Conservation (phyloP, 2,888 invertebrate genomes). For the Seira ritae region DNA sequence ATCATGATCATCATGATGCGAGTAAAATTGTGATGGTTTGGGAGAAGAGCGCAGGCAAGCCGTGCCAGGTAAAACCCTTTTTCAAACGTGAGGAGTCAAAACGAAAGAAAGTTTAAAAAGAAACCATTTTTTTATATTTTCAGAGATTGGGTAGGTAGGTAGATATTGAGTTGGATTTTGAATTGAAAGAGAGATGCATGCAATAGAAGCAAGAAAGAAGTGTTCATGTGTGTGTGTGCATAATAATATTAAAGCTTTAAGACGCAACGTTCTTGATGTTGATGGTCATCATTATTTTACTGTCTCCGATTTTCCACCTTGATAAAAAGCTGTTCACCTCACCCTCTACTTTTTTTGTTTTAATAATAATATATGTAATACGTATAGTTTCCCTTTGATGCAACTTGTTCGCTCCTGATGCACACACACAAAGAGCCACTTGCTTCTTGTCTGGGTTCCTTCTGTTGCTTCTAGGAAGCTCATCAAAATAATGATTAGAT, state of each 20-base stretch:
- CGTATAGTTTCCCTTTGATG: too few relatives aligned
- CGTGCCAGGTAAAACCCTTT: not conserved
- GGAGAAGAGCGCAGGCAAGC: not conserved
- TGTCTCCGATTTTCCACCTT: constrained; percentile 37
- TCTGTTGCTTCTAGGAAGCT: not conserved
- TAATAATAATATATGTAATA: too few relatives aligned
- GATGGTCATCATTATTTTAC: constrained; percentile 55
- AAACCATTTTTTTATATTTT: constrained; percentile 40
- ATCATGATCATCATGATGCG: constrained; percentile 1
- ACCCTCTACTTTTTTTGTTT: constrained; percentile 40
- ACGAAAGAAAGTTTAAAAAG: constrained; percentile 53
- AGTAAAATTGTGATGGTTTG: constrained; percentile 27
- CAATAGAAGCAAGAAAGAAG: not conserved
- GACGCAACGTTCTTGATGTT: not conserved
- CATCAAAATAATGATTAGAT: too few relatives aligned
- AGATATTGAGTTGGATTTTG: too few relatives aligned
- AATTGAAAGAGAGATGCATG: too few relatives aligned
- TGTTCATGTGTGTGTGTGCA: not conserved
- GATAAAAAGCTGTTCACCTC: constrained; percentile 50
- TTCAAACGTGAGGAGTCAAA: constrained; percentile 39
- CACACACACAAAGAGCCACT: not conserved
- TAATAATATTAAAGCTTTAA: not conserved
- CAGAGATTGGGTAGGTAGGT: not conserved
- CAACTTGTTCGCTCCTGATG: not conserved
- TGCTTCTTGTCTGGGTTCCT: not conserved